phyloP scores from a whole-genome alignment of 1,140 invertebrate species.

The Diuraphis noxia region DNA sequence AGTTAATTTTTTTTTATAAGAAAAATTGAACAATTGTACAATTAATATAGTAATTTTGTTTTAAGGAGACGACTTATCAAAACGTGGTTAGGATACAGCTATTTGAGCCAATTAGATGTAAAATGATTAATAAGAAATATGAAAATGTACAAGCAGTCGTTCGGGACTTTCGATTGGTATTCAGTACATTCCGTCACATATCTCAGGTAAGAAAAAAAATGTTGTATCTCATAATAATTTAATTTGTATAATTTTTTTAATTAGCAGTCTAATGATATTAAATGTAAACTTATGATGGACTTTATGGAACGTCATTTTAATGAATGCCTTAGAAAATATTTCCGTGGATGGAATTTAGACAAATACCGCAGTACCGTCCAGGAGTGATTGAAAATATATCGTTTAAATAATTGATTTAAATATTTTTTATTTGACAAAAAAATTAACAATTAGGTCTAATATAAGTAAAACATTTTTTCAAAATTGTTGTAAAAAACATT shows the following conservation, averaged over 20 bases:
- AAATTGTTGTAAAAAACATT: constrained; percentile 30
- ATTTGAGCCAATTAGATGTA: constrained; percentile 45
- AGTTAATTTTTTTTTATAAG: neutral
- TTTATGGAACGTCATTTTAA: constrained; percentile 51
- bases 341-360: constrained; percentile 48
- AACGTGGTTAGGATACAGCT: constrained; percentile 35
- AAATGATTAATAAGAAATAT: constrained; percentile 51
- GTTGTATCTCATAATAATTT: neutral
- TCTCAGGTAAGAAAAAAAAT: constrained; percentile 22
- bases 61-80: constrained; percentile 48
- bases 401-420: constrained; percentile 39
- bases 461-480: constrained; percentile 21
- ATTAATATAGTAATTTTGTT: neutral
- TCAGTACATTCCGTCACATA: constrained; percentile 49
- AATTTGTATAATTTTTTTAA: neutral
- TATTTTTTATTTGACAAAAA: constrained; percentile 9
- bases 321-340: constrained; percentile 50
- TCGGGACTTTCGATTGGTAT: constrained; percentile 42
- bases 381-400: constrained; percentile 18
- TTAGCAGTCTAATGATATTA: constrained; percentile 48
- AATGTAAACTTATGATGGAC: constrained; percentile 53
- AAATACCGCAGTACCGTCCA: constrained; percentile 40
- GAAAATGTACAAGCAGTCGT: constrained; percentile 49
- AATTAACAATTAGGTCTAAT: neutral
- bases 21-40: neutral